Evolutionary conservation across 2,797 vertebrate species (phyloP), one percentile per base, ranked within the genome.

Genomic region (Schizothorax lantsangensis): DNA sequence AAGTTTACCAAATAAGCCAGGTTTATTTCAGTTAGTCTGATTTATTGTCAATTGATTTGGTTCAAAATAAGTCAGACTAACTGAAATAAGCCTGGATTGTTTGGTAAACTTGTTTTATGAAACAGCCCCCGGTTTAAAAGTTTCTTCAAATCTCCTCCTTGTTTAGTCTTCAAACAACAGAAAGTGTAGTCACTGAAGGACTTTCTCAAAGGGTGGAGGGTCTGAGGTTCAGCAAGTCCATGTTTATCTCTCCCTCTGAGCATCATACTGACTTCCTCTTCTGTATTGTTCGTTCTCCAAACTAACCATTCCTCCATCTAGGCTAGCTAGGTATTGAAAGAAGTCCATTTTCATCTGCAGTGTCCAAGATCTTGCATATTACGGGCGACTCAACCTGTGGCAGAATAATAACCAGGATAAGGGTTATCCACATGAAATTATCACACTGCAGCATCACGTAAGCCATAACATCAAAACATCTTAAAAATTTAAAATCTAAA

Each of bases 341-440:
- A 87, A 98, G 96, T 91, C 98, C 98, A 0, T 97, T 93, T 92
- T 98, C 98, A 87, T 99, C 98, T 59, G 98, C 98, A 23, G 98
- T 98, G 91, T 99, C 98, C 87, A 99, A 94, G 91, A 99, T 97
- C 93, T 97, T 97, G 94, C 98, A 99, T 92, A 99, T 99, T 88
- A 99, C 97, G 0, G 98, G 98, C 90, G 98, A 99, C 92, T 99
- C 98, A 87, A 99, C 98, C 98, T 97, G 79, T 59, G 49, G 8
- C n/a, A 64, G 10, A 77, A 7, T 19, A 26, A 72, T 9, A 43
- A 54, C 47, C 47, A 5, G 15, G 1, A 2, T 17, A 49, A 49
- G 47, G 0, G 15, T 52, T 52, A 17, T 52, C 49, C 5, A 52
- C 17, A 17, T 52, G 49, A 52, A 52, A 17, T 52, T 1, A 52